Base-by-base conservation (phyloP, 2,113 vertebrate genomes). In the Hassar affinis region DNA sequence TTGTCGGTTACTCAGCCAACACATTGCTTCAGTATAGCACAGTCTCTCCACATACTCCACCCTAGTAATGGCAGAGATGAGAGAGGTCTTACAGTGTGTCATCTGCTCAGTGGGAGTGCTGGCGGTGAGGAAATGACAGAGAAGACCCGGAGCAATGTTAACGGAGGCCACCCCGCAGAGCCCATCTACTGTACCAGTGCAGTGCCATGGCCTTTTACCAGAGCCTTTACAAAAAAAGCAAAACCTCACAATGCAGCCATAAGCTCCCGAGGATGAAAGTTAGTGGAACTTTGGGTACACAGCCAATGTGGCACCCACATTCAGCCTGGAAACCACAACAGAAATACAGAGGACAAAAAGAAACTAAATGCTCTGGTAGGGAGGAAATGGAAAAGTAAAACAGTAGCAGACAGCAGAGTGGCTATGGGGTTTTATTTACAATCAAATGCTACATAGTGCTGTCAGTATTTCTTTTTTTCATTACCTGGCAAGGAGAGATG, bases 281-380 rank as follows among this genome's bases (percentile, higher is more conserved):
- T 82, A 79, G 78, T 88, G 83, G 83, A 88, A 87, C 85, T 81
- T 86, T 85, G 85, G 80, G 77, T 85, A 80, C 81, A 79, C 49
- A 81, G 82, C 87, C 86, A 85, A 80, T 52, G 83, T 52, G 85
- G 85, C 89, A 87, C 86, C 89, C 86, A 87, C 85, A 25, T 87
- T 79, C 74, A 83, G 83, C 82, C 82, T 78, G 84, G 69, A 89
- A 89, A 86, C 88, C 79, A 84, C 84, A 85, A 77, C 84, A 78
- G 80, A 87, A 78, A 86, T 69, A 86, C 84, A 81, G 20, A 84
- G 52, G 82, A 66, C 71, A 72, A 80, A 77, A 57, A 84, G 61
- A 69, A 59, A 72, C 61, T 49, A 79, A 78, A 88, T 77, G 80
- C 85, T 85, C 83, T 84, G 81, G 79, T 81, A 80, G 71, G 80